A percentile compares a stretch with the other conserved stretches of the same genome.
Conservation (phyloP, 2,888 invertebrate genomes). For the Agrotis clavis region DNA sequence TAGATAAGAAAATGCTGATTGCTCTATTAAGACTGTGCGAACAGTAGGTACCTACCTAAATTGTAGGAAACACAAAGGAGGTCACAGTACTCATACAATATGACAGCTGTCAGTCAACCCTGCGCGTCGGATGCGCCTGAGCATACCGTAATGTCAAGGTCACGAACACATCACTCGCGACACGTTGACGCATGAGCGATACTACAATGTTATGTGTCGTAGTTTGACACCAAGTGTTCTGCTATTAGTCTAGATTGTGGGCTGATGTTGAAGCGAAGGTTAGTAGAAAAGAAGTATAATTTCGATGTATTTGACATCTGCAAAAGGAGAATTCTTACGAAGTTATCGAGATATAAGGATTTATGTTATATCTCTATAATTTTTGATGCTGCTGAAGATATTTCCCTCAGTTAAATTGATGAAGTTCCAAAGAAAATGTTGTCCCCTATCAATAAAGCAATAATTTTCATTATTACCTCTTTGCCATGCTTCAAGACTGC, state of each 20-base stretch:
- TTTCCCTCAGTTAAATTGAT: neutral
- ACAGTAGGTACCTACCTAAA: too few species aligned
- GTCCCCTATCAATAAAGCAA: neutral
- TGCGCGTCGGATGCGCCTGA: slow-evolving; percentile 50
- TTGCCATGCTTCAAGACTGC: too few species aligned
- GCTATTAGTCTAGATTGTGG: neutral
- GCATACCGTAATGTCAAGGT: slow-evolving; percentile 60
- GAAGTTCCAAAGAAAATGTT: neutral
- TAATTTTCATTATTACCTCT: too few species aligned
- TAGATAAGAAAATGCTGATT: too few species aligned
- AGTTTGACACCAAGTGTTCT: slow-evolving; percentile 6
- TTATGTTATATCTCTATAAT: too few species aligned
- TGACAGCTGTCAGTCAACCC: slow-evolving; percentile 46
- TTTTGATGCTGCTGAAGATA: neutral
- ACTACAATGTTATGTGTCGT: slow-evolving; percentile 37
- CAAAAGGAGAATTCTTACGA: too few species aligned
- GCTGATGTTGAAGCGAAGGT: too few species aligned
- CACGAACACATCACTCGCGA: slow-evolving; percentile 36
- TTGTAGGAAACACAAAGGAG: slow-evolving; percentile 4
- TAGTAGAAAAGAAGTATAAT: neutral
- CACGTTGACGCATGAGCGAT: slow-evolving; percentile 45
- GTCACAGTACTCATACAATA: slow-evolving; percentile 8
- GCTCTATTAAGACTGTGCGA: too few species aligned
- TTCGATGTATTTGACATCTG: neutral
- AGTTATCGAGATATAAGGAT: too few species aligned